A percentile compares a stretch with the other conserved stretches of the same genome.
Evolutionary conservation across 1,140 invertebrate species (phyloP).

Genomic region (Hyphantria cunea): DNA sequence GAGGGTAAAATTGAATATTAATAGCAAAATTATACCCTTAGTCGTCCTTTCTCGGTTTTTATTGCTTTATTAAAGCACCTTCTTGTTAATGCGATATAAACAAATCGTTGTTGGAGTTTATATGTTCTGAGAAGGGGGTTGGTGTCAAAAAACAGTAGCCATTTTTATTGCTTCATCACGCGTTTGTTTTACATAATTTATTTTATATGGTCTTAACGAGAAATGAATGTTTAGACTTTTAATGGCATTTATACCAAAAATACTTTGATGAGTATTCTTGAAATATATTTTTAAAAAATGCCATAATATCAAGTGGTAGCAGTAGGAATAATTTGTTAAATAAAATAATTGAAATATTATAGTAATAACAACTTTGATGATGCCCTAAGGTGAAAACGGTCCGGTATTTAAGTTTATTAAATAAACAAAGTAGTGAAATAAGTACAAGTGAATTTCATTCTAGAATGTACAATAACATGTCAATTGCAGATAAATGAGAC

Average conservation of each 20-base stretch:
- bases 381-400: too few species aligned
- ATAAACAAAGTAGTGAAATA: too few species aligned
- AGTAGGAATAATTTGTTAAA: too few species aligned
- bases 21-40: slow-evolving; percentile 75
- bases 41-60: slow-evolving; percentile 61
- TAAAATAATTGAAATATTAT: too few species aligned
- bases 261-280: neutral
- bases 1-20: slow-evolving; percentile 79
- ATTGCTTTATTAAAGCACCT: slow-evolving; percentile 75
- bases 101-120: slow-evolving; percentile 68
- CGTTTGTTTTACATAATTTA: slow-evolving; percentile 57
- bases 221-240: slow-evolving; percentile 3
- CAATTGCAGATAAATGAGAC: too few species aligned
- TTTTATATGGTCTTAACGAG: slow-evolving; percentile 14
- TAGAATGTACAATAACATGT: too few species aligned
- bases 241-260: neutral
- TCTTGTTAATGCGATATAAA: slow-evolving; percentile 75
- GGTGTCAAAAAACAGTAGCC: slow-evolving; percentile 79
- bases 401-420: too few species aligned
- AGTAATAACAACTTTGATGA: too few species aligned
- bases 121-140: slow-evolving; percentile 63
- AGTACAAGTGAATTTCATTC: too few species aligned
- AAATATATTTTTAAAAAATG: slow-evolving; percentile 9
- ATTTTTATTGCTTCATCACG: slow-evolving; percentile 75
- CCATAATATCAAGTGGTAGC: too few species aligned